Percentiles rank a stretch among this genome's conserved stretches.
These are phyloP conservation scores for Drosophila meridiana DNA, from an alignment of 2,888 invertebrate species.

Conservation along the genomic window DNA sequence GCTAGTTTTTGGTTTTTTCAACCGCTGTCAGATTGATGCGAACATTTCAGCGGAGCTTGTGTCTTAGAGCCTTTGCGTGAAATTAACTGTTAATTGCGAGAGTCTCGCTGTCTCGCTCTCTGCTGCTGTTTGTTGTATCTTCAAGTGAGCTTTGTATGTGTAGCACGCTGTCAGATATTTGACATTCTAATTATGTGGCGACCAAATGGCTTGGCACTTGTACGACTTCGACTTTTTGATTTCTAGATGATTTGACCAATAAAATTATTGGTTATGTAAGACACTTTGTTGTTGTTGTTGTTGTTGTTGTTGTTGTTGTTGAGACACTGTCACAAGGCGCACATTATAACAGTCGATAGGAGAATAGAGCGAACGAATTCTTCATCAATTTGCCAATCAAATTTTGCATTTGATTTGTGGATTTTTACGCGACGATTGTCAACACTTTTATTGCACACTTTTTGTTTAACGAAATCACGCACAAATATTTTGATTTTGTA, in stretches of 20 bases:
- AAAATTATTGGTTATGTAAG: slow-evolving; percentile 23
- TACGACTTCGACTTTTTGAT: slow-evolving; percentile 34
- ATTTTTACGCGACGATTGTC: slow-evolving; percentile 1
- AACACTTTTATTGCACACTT: slow-evolving; percentile 24
- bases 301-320: slow-evolving; percentile 10
- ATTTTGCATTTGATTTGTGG: slow-evolving; percentile 26
- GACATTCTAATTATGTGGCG: slow-evolving; percentile 63
- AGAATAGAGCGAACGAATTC: slow-evolving; percentile 6
- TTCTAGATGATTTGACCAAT: slow-evolving; percentile 7
- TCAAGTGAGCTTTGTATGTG: slow-evolving; percentile 28
- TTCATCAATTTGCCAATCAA: slow-evolving; percentile 13
- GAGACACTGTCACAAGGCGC: slow-evolving; percentile 67
- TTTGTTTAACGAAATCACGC: slow-evolving; percentile 1
- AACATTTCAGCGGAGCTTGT: slow-evolving; percentile 53
- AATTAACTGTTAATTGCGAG: slow-evolving; percentile 21
- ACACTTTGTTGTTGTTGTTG: slow-evolving; percentile 1
- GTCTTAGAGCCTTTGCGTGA: slow-evolving; percentile 26
- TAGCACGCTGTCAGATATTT: slow-evolving; percentile 66
- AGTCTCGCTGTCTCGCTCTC: slow-evolving; percentile 7
- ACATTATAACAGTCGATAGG: slow-evolving; percentile 47
- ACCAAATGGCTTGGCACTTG: slow-evolving; percentile 47
- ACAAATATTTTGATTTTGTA: not conserved
- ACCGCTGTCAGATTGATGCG: slow-evolving; percentile 70
- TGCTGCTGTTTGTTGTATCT: not conserved
- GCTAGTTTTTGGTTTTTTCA: slow-evolving; percentile 37